Percentiles rank a stretch among this genome's conserved stretches.
Evolutionary conservation across 2,113 vertebrate genomes (phyloP).

Genomic region (Eulemur macaco): DNA sequence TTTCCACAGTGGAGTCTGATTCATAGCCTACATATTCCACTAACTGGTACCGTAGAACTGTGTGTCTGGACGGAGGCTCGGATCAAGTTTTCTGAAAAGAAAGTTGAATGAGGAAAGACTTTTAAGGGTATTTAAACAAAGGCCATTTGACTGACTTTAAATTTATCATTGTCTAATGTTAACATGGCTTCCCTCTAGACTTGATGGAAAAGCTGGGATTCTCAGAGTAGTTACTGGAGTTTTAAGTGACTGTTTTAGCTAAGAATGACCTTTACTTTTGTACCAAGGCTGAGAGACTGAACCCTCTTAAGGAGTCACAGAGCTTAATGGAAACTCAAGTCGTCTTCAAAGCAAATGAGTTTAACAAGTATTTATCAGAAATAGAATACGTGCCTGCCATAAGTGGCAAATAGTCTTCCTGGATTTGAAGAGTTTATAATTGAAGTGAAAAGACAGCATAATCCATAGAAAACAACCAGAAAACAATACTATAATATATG

Average conservation of each 20-base stretch:
- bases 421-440: constrained; percentile 16
- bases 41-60: constrained; percentile 20
- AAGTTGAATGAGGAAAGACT: background rate
- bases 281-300: constrained; percentile 27
- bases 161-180: background rate
- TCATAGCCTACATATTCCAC: constrained; percentile 73
- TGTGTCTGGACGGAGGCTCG: constrained; percentile 42
- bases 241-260: constrained; percentile 44
- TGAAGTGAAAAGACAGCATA: background rate
- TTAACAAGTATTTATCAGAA: constrained; percentile 60
- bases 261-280: constrained; percentile 59
- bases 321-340: constrained; percentile 59
- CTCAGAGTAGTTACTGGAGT: constrained; percentile 21
- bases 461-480: background rate
- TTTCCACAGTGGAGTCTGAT: constrained; percentile 75
- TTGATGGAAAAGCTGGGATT: background rate
- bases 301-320: background rate
- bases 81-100: constrained; percentile 50
- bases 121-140: background rate
- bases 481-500: background rate
- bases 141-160: background rate
- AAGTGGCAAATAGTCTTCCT: constrained; percentile 50
- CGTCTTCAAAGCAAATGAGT: constrained; percentile 49
- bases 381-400: constrained; percentile 35
- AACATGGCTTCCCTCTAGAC: background rate